Evolutionary conservation across 2,797 vertebrate genomes (phyloP), one percentile per base, ranked within the genome.

Genomic region (Enteromius treurensis): DNA sequence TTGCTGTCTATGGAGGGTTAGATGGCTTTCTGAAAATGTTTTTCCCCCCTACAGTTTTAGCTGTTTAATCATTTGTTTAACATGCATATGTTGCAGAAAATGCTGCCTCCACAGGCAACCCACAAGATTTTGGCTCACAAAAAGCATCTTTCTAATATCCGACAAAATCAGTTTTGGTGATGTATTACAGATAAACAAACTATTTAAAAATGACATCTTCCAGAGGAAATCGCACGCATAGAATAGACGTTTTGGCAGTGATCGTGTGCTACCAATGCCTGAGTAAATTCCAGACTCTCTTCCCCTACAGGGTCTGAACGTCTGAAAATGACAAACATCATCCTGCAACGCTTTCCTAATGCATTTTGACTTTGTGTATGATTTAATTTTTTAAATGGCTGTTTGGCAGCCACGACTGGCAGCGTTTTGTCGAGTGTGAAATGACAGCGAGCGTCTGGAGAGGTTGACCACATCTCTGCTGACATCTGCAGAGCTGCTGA

Each of bases 401-500:
- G 47, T 23, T 53, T 68, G 77, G 64, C 77, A 53, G 75, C 34
- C 23, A 47, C 15, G 19, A 47, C 19, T 55, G 71, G 71, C 11
- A 75, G 76, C 58, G 47, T 42, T 77, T 77, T 15, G 14, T 37
- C 9, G 34, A 77, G 40, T 64, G 37, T 64, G 76, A 77, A 77
- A 64, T 32, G 76, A 77, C 76, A 47, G 76, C 23, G 17, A n/a
- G 75, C 40, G 17, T 77, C 58, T 64, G 58, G 76, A 47, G 76
- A 77, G 40, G 76, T 32, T 77, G 76, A 77, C 64, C 64, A 23
- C 77, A 79, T 79, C 64, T 55, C 47, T 68, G 77, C 77, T 79
- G 64, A 79, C 77, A 68, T 79, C 77, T 68, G 77, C 62, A 79
- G 64, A 79, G 26, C 77, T 37, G 45, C 62, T 51, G 37, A 51